Evolutionary conservation across 2,888 invertebrate genomes (phyloP).

Genomic region (Lycocerus yunnanus): DNA sequence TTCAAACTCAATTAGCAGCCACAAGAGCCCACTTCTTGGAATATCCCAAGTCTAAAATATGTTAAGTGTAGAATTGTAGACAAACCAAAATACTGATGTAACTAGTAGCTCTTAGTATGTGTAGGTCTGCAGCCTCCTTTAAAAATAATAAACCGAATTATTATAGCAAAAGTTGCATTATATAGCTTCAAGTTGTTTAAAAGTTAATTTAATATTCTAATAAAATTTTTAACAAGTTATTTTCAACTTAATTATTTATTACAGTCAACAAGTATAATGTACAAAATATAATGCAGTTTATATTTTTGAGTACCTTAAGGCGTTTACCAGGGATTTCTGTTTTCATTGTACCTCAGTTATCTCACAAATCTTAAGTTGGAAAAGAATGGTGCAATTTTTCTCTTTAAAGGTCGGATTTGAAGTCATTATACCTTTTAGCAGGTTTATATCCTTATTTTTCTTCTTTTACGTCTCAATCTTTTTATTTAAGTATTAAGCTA

Average conservation of each 20-base stretch:
- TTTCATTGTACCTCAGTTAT: constrained; percentile 25
- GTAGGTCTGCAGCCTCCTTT: not conserved
- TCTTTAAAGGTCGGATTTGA: constrained; percentile 27
- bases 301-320: not conserved
- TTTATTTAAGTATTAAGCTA: constrained; percentile 21
- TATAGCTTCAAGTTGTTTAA: too few relatives aligned
- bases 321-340: constrained; percentile 17
- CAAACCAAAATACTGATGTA: too few relatives aligned
- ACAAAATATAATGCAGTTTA: not conserved
- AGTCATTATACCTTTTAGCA: constrained; percentile 28
- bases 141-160: not conserved
- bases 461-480: constrained; percentile 22
- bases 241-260: not conserved
- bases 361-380: constrained; percentile 26
- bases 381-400: constrained; percentile 27
- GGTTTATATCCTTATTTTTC: constrained; percentile 26
- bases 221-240: not conserved
- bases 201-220: not conserved
- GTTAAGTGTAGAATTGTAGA: too few relatives aligned
- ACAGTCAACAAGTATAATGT: not conserved
- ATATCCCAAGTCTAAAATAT: too few relatives aligned
- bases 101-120: not conserved
- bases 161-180: not conserved
- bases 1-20: too few relatives aligned
- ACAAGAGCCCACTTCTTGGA: too few relatives aligned